Base-by-base conservation (phyloP, 2,113 vertebrate species). In the Trochalopteron elliotii region DNA sequence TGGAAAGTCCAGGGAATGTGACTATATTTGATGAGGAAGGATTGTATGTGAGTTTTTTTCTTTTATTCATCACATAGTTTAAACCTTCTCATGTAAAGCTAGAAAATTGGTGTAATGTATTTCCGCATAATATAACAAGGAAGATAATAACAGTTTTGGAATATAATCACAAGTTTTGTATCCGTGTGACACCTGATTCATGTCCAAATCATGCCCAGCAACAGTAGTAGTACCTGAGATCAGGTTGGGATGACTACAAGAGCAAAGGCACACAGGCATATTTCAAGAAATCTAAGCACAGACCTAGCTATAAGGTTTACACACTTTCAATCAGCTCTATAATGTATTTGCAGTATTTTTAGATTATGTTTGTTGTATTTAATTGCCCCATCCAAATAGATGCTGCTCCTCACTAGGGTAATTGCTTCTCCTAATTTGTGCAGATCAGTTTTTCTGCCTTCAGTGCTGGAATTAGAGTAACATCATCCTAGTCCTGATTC, bases 381-480 rank as follows among this genome's bases (percentile, higher is more conserved):
- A 83, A 83, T 90, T 94, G n/a, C 42, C 42, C 7, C 27, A 45
- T 63, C 39, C 56, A 88, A 53, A 77, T 69, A 77, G 63, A 16
- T 92, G 50, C 39, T 77, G 33, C 68, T 83, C 11, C 44, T 93
- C 33, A 39, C 39, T 67, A 63, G 55, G 68, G 40, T 93, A 89
- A 93, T 90, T 94, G 30, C 83, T 77, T 83, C 59, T 92, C 39
- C 33, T 78, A 63, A 59, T 68, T 49, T 89, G 42, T 63, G 64
- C 33, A 89, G 68, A 83, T 90, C 76, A 81, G 49, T 69, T 90
- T 75, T 87, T 60, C 49, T 93, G 45, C 61, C 28, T 88, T 45
- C 57, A 79, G n/a, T 86, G 71, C 64, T 89, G 30, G 55, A 93
- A 89, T 93, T 88, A 90, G 30, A 77, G 55, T n/a, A 97, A 74